Conservation (phyloP, 1,140 invertebrate genomes). For the Pogonognathellus flavescens region DNA sequence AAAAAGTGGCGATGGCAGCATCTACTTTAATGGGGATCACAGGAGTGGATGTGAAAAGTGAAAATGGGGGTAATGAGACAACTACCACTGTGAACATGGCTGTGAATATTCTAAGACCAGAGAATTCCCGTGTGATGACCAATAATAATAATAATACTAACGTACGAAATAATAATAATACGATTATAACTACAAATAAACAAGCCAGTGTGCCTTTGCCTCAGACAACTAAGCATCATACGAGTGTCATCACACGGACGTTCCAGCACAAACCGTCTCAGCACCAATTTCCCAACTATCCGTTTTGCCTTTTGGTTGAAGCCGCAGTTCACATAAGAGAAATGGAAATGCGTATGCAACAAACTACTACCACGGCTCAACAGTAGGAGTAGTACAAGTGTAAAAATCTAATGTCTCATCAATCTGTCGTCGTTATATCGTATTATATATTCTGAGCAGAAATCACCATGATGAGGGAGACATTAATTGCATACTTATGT, state of each 20-base stretch:
- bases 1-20: constrained; percentile 25
- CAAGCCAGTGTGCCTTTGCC: constrained; percentile 16
- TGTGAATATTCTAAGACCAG: constrained; percentile 64
- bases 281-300: constrained; percentile 57
- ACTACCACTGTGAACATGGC: constrained; percentile 59
- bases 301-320: constrained; percentile 65
- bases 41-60: constrained; percentile 37
- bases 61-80: constrained; percentile 39
- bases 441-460: background rate
- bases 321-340: constrained; percentile 66
- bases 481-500: background rate
- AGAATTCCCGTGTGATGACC: constrained; percentile 53
- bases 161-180: constrained; percentile 32
- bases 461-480: constrained; percentile 1
- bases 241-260: constrained; percentile 47
- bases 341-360: constrained; percentile 63
- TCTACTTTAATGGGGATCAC: background rate
- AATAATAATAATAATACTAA: constrained; percentile 36
- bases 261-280: constrained; percentile 21
- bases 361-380: constrained; percentile 51
- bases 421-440: background rate
- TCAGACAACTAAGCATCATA: constrained; percentile 18
- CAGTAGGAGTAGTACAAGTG: background rate
- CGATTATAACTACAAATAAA: background rate
- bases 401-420: background rate